Conservation (phyloP, 2,113 vertebrate species). For the Columba livia region DNA sequence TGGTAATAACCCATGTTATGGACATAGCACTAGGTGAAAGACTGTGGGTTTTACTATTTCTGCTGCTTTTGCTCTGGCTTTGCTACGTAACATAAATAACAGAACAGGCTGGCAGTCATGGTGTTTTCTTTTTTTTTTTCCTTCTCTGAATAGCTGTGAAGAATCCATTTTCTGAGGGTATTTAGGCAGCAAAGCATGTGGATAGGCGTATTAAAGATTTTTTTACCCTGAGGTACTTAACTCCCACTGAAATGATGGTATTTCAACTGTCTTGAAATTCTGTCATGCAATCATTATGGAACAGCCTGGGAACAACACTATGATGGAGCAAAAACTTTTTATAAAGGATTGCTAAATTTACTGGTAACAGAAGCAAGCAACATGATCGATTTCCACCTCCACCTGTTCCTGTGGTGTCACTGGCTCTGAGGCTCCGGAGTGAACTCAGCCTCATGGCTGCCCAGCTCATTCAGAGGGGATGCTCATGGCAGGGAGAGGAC, state of each 20-base stretch:
- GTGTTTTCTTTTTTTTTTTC: not conserved
- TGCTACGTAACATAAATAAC: not conserved
- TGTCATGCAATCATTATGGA: not conserved
- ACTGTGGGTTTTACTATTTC: not conserved
- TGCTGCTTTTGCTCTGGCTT: not conserved
- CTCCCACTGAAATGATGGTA: not conserved
- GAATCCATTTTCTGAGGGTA: not conserved
- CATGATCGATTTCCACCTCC: too few species aligned
- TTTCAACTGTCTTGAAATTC: not conserved
- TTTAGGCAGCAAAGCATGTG: not conserved
- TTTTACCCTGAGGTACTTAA: not conserved
- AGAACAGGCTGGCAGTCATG: not conserved
- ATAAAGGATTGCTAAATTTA: not conserved
- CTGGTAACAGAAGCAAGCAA: not conserved
- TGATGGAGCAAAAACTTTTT: not conserved
- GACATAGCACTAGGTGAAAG: not conserved
- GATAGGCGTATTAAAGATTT: not conserved
- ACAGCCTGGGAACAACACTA: not conserved
- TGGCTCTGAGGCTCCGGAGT: not conserved
- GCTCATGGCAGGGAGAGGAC: too few species aligned
- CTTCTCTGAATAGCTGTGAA: not conserved
- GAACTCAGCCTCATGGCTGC: not conserved
- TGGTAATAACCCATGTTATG: not conserved
- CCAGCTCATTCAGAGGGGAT: not conserved
- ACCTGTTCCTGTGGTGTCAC: not conserved